These are phyloP conservation scores for Frankliniella fusca DNA, from an alignment of 2,888 invertebrate genomes.

Conservation along the genomic window DNA sequence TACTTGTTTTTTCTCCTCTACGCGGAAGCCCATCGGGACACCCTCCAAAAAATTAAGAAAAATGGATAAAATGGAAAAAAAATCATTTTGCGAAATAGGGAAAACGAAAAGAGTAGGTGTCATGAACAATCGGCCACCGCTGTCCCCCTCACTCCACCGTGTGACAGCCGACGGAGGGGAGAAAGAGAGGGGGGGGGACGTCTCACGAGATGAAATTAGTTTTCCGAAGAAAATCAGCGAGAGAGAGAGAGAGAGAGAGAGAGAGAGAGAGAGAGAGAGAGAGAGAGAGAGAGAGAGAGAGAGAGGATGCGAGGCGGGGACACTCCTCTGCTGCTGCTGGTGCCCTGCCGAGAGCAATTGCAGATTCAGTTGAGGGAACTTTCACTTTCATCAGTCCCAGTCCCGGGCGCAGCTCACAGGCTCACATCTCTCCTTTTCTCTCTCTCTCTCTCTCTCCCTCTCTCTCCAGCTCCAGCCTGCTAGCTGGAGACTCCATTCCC, in stretches of 20 bases:
- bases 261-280: not conserved
- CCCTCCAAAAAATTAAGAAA: too few species aligned
- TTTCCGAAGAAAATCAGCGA: not conserved
- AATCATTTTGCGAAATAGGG: not conserved
- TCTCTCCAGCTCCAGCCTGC: too few species aligned
- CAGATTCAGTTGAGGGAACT: not conserved
- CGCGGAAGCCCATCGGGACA: too few species aligned
- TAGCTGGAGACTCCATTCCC: too few species aligned
- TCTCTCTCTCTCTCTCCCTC: too few species aligned
- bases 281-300: not conserved
- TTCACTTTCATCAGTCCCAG: too few species aligned
- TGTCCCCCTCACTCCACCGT: not conserved
- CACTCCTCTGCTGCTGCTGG: too few species aligned
- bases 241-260: not conserved
- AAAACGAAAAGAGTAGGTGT: not conserved
- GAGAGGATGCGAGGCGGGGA: not conserved
- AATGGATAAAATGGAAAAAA: too few species aligned
- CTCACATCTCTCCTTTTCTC: too few species aligned
- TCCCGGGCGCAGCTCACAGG: too few species aligned
- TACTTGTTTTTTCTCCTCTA: too few species aligned
- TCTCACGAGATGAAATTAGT: conserved; percentile 18
- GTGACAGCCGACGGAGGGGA: conserved; percentile 18
- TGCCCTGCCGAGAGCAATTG: not conserved
- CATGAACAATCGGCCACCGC: conserved; percentile 9
- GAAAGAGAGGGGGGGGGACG: too few species aligned